Percentiles rank a stretch among this genome's conserved stretches.
These are phyloP conservation scores for Phylloscopus trochiloides DNA, from an alignment of 2,113 vertebrate species.

Conservation along the genomic window DNA sequence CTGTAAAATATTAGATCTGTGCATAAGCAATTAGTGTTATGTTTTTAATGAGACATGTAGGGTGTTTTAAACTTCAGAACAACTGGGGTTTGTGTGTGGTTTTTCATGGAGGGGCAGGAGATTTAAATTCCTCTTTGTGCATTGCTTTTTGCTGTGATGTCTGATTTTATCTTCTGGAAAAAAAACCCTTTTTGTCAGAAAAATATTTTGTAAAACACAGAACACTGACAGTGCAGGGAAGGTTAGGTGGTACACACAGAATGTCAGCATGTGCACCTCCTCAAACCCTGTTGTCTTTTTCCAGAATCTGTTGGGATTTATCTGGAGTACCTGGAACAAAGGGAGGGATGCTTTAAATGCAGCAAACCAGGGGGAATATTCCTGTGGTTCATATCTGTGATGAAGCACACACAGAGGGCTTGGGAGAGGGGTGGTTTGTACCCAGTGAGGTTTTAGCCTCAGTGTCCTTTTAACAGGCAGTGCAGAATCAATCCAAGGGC, in stretches of 20 bases:
- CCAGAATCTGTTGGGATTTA: not conserved
- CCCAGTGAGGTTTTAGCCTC: not conserved
- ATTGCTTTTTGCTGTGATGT: not conserved
- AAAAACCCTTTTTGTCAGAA: not conserved
- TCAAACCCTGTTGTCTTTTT: not conserved
- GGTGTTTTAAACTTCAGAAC: not conserved
- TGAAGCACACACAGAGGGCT: not conserved
- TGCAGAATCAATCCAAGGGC: fast-evolving
- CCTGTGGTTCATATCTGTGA: not conserved
- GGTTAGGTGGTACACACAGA: not conserved
- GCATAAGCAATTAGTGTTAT: not conserved
- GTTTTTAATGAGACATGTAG: not conserved
- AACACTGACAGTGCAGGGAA: not conserved
- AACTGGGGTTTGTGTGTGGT: not conserved
- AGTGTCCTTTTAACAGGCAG: fast-evolving
- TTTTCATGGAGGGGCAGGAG: not conserved
- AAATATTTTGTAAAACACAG: not conserved
- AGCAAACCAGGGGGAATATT: not conserved
- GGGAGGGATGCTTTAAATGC: not conserved
- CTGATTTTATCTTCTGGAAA: not conserved
- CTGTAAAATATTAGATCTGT: not conserved
- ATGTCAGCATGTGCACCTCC: not conserved
- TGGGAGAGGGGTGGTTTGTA: not conserved
- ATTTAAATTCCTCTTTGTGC: not conserved
- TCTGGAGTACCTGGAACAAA: not conserved